Base-by-base conservation (phyloP, 37 sponge, comb jelly and placozoan species). In the Chondrosia reniformis region DNA sequence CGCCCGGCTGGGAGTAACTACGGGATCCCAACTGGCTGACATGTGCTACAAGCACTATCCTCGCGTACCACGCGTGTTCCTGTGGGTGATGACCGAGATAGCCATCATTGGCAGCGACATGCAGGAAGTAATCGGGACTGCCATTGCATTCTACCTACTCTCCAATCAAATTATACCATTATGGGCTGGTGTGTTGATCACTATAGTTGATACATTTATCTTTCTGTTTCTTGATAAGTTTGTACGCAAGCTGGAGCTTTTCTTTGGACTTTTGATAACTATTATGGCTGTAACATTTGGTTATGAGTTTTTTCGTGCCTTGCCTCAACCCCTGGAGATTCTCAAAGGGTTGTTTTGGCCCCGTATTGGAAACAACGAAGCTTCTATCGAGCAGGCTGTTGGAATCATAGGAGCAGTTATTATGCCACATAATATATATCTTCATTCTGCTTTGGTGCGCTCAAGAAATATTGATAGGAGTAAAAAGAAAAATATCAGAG, bases 21-120 rank as follows among this genome's bases (percentile, higher is more conserved):
- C 89, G 46, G 93, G 97, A 0, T 71, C 87, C 30, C 94, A 97
- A 73, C 79, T 97, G 52, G 94, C 97, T n/a, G 84, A 97, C 62
- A 84, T 93, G 61, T 90, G 94, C 61, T 56, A 80, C n/a, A 84
- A 84, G 6, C 74, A 80, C 54, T 97, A 97, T 55, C 91, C 91
- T 10, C 52, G 71, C 0, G 67, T 89, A 0, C 94, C 97, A 8
- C 89, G 97, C 22, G 63, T 84, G 3, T 37, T 90, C 45, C 89
- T 97, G 37, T 97, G 97, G 97, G 27, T 90, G 6, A 79, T 90
- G 82, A 87, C 93, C 79, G 97, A 97, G 65, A 61, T 97, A 21
- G 97, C 97, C 78, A 97, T 97, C 66, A 90, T 97, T 13, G 94
- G 97, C 33, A 88, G 89, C 79, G 97, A 97, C 76, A 97, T 97